phyloP scores from a whole-genome alignment of 2,888 invertebrate species.

The Melieria picta region DNA sequence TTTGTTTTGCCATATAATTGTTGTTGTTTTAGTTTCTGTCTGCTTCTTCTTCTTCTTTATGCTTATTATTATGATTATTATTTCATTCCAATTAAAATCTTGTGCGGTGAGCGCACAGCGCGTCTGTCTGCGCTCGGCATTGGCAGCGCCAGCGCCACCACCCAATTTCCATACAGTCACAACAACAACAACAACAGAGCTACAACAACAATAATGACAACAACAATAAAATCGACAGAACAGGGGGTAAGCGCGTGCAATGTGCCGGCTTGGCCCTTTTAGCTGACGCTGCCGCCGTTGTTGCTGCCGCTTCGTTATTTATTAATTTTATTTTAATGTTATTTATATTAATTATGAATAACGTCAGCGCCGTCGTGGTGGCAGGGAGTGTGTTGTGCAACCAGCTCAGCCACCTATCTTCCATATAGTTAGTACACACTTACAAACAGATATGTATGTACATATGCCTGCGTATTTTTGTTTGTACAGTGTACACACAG shows the following conservation, averaged over 20 bases:
- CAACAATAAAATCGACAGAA: conserved; percentile 9
- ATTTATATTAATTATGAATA: conserved; percentile 45
- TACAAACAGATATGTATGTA: conserved; percentile 18
- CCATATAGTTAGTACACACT: conserved; percentile 14
- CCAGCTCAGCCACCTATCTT: too few relatives aligned
- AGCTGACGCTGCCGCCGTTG: conserved; percentile 38
- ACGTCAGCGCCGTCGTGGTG: not conserved
- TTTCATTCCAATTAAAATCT: conserved; percentile 57
- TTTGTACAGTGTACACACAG: not conserved
- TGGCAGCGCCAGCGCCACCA: not conserved
- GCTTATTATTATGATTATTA: conserved; percentile 49
- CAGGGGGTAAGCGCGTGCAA: not conserved
- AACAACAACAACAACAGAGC: conserved; percentile 13
- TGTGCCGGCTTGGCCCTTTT: conserved; percentile 6
- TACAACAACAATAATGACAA: conserved; percentile 14
- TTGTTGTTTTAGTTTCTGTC: conserved; percentile 40
- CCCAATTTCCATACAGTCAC: conserved; percentile 24
- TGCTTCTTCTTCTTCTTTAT: too few relatives aligned
- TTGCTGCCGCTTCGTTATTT: conserved; percentile 35
- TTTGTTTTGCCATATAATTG: conserved; percentile 28
- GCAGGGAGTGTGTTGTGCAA: not conserved
- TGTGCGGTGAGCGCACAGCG: conserved; percentile 41
- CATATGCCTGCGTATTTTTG: conserved; percentile 18
- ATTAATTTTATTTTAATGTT: conserved; percentile 38
- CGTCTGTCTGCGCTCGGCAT: too few relatives aligned